Evolutionary conservation across 2,113 vertebrate species (phyloP), one percentile per base, ranked within the genome.

Genomic region (Salvator merianae): DNA sequence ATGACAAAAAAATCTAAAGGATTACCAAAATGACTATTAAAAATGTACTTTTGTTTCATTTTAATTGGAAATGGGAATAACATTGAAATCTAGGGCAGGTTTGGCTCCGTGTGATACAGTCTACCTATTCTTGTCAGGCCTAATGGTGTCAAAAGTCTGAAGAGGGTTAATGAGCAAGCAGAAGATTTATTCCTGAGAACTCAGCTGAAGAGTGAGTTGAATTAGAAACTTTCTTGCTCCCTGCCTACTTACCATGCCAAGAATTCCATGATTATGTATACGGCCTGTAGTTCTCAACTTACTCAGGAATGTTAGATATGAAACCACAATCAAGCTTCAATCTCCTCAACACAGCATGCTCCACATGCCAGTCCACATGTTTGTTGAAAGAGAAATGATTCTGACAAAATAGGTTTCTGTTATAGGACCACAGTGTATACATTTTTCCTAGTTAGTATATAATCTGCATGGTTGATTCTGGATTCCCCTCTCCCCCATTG

Each of bases 321-420:
- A 93, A 94, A 93, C 93, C 92, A 94, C 93, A 94, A 93, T 94
- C 91, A 91, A 93, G 85, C 85, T 90, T 91, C 89, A 81, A 93
- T 94, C 93, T 93, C 93, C 92, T 91, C 88, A 88, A 89, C 92
- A 91, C 94, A 94, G 93, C 92, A 82, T 88, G 94, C 75, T 88
- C 90, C 90, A 87, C 89, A 94, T 88, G 87, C 91, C 94, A 93
- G 83, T 91, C 92, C 89, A 84, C 59, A 38, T 91, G 74, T 91
- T 93, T 93, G 90, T 90, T 93, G 91, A 86, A 91, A 93, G 91
- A 59, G 20, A 20, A 88, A 77, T 5, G 12, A 90, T 84, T 93
- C 85, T 91, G 82, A 71, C 87, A 88, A 91, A 93, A 91, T 91
- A 88, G 86, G 91, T 92, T 94, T 93, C 90, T 93, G 83, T 93